Percentiles rank a stretch among this genome's conserved stretches.
These are phyloP conservation scores for Tetragnatha versicolor DNA, from an alignment of 1,140 invertebrate species.

Conservation along the genomic window DNA sequence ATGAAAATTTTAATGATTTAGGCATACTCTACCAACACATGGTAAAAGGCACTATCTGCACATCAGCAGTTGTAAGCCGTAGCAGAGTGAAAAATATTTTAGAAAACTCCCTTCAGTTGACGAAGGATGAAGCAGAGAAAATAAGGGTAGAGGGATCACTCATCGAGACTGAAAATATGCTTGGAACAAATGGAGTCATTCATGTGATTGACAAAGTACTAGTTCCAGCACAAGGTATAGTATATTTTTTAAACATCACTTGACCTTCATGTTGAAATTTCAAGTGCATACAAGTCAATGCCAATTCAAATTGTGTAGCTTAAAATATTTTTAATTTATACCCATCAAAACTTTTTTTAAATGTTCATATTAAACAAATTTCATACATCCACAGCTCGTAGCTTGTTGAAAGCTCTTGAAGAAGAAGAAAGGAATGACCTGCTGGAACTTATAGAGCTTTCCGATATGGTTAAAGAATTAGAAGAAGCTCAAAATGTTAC, in stretches of 20 bases:
- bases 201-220: slow-evolving; percentile 69
- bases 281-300: too few relatives aligned
- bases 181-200: slow-evolving; percentile 70
- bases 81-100: slow-evolving; percentile 69
- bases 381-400: slow-evolving; percentile 40
- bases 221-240: slow-evolving; percentile 61
- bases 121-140: slow-evolving; percentile 66
- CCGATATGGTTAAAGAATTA: slow-evolving; percentile 64
- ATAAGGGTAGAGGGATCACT: slow-evolving; percentile 66
- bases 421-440: slow-evolving; percentile 64
- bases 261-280: too few relatives aligned
- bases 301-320: too few relatives aligned
- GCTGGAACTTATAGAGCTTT: slow-evolving; percentile 63
- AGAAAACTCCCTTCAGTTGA: slow-evolving; percentile 67
- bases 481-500: slow-evolving; percentile 66
- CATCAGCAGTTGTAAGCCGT: slow-evolving; percentile 68
- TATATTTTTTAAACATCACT: neutral
- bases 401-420: slow-evolving; percentile 59
- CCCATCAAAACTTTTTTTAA: too few relatives aligned
- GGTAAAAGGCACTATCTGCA: slow-evolving; percentile 73
- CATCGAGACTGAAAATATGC: slow-evolving; percentile 63
- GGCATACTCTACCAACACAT: slow-evolving; percentile 71
- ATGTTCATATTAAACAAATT: too few relatives aligned
- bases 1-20: neutral
- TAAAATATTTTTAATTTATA: too few relatives aligned